Percentiles rank a stretch among this genome's conserved stretches.
phyloP scores from a whole-genome alignment of 1,140 invertebrate species.

The Cyclina sinensis region DNA sequence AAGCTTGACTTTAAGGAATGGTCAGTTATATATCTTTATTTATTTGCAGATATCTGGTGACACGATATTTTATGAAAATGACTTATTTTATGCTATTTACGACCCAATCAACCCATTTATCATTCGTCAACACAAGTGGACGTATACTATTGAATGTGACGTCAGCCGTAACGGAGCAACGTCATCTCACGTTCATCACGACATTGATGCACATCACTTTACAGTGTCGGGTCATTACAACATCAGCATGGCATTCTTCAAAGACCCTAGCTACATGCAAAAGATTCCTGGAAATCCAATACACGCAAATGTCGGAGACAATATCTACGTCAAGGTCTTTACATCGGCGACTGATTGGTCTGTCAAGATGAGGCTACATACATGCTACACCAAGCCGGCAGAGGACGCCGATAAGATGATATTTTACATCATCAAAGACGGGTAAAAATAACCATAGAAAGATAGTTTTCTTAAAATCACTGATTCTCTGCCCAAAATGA shows the following conservation, averaged over 20 bases:
- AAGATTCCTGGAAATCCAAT: conserved; percentile 43
- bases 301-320: conserved; percentile 26
- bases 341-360: conserved; percentile 31
- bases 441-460: too few species aligned
- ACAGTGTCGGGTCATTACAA: not conserved
- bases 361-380: conserved; percentile 39
- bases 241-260: conserved; percentile 41
- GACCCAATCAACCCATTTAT: conserved; percentile 44
- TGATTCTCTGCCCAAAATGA: too few species aligned
- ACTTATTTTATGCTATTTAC: conserved; percentile 34
- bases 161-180: conserved; percentile 12
- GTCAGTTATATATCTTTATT: not conserved
- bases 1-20: not conserved
- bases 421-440: conserved; percentile 35
- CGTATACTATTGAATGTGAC: conserved; percentile 51
- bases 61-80: conserved; percentile 31
- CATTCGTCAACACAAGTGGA: conserved; percentile 46
- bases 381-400: conserved; percentile 25
- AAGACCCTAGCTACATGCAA: conserved; percentile 13
- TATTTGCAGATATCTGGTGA: conserved; percentile 30
- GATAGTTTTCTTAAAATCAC: too few species aligned
- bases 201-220: not conserved
- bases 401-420: not conserved
- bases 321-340: conserved; percentile 49
- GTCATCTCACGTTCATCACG: conserved; percentile 46